Evolutionary conservation across 2,113 vertebrate genomes (phyloP).

Genomic region (Phrynosoma platyrhinos): DNA sequence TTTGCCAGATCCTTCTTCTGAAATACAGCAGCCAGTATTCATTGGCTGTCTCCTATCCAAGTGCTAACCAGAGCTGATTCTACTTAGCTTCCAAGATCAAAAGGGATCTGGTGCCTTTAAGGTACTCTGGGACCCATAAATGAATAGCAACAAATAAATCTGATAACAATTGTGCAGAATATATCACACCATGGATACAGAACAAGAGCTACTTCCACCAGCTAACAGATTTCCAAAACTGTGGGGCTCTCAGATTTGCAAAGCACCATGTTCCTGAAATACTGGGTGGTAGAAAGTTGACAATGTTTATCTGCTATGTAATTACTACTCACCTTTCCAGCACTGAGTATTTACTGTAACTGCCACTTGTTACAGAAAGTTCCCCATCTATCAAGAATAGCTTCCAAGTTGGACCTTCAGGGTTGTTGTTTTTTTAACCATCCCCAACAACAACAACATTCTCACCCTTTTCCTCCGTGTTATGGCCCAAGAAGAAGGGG

Average conservation of each 20-base stretch:
- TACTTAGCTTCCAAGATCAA: too few relatives aligned
- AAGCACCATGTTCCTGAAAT: neutral
- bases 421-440: neutral
- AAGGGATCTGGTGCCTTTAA: too few relatives aligned
- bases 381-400: neutral
- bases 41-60: too few relatives aligned
- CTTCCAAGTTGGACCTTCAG: neutral
- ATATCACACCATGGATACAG: neutral
- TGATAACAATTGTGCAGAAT: neutral
- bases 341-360: neutral
- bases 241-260: neutral
- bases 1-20: too few relatives aligned
- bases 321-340: neutral
- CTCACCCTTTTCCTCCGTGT: neutral
- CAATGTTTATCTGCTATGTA: neutral
- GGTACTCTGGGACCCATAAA: too few relatives aligned
- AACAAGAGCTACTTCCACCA: neutral
- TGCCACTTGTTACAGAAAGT: neutral
- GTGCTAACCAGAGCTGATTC: too few relatives aligned
- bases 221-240: neutral
- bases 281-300: neutral
- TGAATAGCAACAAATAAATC: neutral
- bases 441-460: neutral
- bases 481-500: neutral
- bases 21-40: too few relatives aligned